Conservation (phyloP, 2,888 invertebrate genomes). For the Nomada ferruginata region DNA sequence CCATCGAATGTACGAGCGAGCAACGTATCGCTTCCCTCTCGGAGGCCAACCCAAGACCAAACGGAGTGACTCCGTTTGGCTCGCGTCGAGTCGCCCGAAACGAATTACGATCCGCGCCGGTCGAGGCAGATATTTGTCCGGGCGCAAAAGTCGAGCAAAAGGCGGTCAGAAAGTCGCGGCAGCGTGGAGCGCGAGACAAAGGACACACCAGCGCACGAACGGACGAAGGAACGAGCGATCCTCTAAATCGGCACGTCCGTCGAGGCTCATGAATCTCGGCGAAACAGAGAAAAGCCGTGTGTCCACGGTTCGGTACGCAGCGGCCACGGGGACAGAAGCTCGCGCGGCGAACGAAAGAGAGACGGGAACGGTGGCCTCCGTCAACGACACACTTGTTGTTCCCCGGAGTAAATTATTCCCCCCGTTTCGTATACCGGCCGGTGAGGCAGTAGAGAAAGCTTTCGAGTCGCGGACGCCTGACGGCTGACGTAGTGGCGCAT, state of each 20-base stretch:
- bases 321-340: slow-evolving; percentile 27
- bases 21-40: background rate
- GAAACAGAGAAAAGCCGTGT: slow-evolving; percentile 56
- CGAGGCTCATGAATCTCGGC: slow-evolving; percentile 71
- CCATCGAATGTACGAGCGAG: too few species aligned
- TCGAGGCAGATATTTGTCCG: slow-evolving; percentile 36
- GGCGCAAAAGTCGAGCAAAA: slow-evolving; percentile 15
- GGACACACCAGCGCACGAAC: slow-evolving; percentile 33
- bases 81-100: background rate
- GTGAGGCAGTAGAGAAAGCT: slow-evolving; percentile 69
- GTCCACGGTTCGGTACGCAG: slow-evolving; percentile 62
- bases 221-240: slow-evolving; percentile 49
- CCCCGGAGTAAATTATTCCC: slow-evolving; percentile 66
- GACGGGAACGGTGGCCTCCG: slow-evolving; percentile 40
- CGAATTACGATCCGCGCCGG: slow-evolving; percentile 32
- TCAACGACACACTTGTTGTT: slow-evolving; percentile 70
- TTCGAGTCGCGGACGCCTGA: slow-evolving; percentile 64
- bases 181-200: slow-evolving; percentile 31
- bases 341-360: slow-evolving; percentile 4
- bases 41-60: background rate
- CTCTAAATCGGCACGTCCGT: slow-evolving; percentile 71
- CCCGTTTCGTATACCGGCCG: slow-evolving; percentile 18
- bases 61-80: background rate
- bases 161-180: slow-evolving; percentile 32
- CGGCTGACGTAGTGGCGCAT: slow-evolving; percentile 73